Percentiles rank a stretch among this genome's conserved stretches.
Evolutionary conservation across 2,113 vertebrate genomes (phyloP).

Genomic region (Prunella himalayana): DNA sequence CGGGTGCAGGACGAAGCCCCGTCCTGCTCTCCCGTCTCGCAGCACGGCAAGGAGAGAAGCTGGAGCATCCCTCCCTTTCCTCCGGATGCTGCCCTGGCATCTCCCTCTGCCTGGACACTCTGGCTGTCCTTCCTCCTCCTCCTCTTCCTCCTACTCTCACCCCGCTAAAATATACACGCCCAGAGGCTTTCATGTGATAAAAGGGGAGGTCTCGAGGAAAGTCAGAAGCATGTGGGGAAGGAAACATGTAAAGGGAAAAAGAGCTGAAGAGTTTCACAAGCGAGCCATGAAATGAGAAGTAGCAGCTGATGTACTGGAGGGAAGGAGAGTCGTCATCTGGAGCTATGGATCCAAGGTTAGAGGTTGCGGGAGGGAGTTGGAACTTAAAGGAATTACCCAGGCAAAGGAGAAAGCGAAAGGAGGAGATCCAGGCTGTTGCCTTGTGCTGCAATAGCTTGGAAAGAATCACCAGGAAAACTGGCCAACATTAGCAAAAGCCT

Average conservation of each 20-base stretch:
- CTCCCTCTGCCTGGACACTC: not conserved
- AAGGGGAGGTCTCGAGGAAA: conserved; percentile 6
- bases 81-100: not conserved
- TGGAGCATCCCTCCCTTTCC: not conserved
- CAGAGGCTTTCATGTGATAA: not conserved
- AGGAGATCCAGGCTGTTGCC: not conserved
- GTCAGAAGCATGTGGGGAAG: not conserved
- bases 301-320: conserved; percentile 71
- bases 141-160: not conserved
- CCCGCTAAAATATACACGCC: not conserved
- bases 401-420: not conserved
- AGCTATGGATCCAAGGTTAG: conserved; percentile 58
- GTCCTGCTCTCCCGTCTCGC: too few relatives aligned
- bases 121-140: not conserved
- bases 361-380: not conserved
- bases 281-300: conserved; percentile 81
- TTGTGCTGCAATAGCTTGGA: not conserved
- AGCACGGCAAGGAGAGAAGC: not conserved
- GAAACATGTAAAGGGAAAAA: conserved; percentile 35
- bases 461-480: not conserved
- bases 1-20: not conserved
- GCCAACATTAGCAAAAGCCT: not conserved
- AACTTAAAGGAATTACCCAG: conserved; percentile 10
- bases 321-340: conserved; percentile 2
- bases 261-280: conserved; percentile 73